Conservation (phyloP, 2,113 vertebrate species). For the Ivindomyrus marchei region DNA sequence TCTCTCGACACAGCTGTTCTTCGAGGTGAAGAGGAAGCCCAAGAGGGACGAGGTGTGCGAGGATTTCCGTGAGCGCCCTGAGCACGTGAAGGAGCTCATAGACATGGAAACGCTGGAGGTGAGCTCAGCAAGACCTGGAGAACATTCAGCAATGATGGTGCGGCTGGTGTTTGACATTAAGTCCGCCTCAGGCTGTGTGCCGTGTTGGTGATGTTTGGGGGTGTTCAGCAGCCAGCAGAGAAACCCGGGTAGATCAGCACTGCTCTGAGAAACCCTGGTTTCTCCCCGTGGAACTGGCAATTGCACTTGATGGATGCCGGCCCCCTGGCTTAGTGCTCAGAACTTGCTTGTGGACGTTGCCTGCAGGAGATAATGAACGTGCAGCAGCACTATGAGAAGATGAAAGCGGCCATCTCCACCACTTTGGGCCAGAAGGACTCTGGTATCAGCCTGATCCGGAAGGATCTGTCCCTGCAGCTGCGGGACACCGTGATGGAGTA, state of each 20-base stretch:
- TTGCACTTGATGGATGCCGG: not conserved
- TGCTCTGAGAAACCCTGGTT: too few species aligned
- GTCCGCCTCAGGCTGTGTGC: not conserved
- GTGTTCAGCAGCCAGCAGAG: not conserved
- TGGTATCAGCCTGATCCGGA: conserved; percentile 64
- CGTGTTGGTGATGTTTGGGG: not conserved
- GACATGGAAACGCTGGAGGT: conserved; percentile 53
- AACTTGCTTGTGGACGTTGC: not conserved
- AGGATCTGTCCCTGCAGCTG: conserved; percentile 68
- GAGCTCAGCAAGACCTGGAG: not conserved
- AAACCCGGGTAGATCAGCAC: not conserved
- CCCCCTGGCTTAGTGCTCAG: not conserved
- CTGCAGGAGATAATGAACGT: conserved; percentile 81
- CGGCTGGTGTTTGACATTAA: not conserved
- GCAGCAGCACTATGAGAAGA: conserved; percentile 75
- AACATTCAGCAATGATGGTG: not conserved
- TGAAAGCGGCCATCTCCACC: conserved; percentile 66
- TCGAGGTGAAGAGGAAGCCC: conserved; percentile 36
- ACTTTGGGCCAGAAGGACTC: conserved; percentile 51
- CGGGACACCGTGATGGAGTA: conserved; percentile 63
- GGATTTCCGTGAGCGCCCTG: conserved; percentile 45
- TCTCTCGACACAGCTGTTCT: conserved; percentile 40
- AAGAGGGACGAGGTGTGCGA: conserved; percentile 16
- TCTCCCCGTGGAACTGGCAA: not conserved
- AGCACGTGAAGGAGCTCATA: conserved; percentile 55